Conservation (phyloP, 1,140 invertebrate species). For the Diabrotica virgifera region DNA sequence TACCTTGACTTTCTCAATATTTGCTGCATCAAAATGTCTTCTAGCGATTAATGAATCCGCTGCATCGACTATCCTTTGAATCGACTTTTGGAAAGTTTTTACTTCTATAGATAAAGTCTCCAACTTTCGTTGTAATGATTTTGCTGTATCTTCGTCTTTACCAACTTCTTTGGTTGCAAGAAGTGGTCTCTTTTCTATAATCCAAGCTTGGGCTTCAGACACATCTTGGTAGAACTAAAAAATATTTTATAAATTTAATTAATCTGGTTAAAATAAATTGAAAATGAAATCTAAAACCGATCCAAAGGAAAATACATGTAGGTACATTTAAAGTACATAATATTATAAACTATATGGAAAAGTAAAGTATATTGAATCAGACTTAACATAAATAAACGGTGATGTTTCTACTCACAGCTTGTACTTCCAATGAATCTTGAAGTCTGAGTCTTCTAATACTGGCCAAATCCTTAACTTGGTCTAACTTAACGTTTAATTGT, state of each 20-base stretch:
- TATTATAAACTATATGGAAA: too few relatives aligned
- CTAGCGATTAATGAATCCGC: constrained; percentile 66
- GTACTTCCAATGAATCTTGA: constrained; percentile 79
- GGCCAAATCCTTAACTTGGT: constrained; percentile 66
- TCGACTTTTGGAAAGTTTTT: constrained; percentile 63
- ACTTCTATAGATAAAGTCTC: constrained; percentile 80
- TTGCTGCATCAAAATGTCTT: constrained; percentile 76
- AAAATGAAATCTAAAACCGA: too few relatives aligned
- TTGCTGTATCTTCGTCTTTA: constrained; percentile 84
- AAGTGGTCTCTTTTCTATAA: constrained; percentile 76
- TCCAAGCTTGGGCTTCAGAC: constrained; percentile 82
- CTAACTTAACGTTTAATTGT: constrained; percentile 63
- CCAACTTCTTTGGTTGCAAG: constrained; percentile 75
- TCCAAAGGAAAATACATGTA: neutral
- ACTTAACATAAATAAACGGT: too few relatives aligned
- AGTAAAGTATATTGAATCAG: too few relatives aligned
- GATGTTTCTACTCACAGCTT: constrained; percentile 63
- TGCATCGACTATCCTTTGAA: constrained; percentile 66
- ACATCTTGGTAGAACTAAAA: constrained; percentile 81
- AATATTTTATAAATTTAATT: constrained; percentile 2
- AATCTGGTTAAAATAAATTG: too few relatives aligned
- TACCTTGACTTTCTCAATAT: constrained; percentile 67
- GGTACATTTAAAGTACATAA: too few relatives aligned
- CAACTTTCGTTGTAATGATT: constrained; percentile 74
- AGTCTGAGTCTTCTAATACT: constrained; percentile 68